Evolutionary conservation across 2,113 vertebrate genomes (phyloP).

Genomic region (Amblyopsis rosae): DNA sequence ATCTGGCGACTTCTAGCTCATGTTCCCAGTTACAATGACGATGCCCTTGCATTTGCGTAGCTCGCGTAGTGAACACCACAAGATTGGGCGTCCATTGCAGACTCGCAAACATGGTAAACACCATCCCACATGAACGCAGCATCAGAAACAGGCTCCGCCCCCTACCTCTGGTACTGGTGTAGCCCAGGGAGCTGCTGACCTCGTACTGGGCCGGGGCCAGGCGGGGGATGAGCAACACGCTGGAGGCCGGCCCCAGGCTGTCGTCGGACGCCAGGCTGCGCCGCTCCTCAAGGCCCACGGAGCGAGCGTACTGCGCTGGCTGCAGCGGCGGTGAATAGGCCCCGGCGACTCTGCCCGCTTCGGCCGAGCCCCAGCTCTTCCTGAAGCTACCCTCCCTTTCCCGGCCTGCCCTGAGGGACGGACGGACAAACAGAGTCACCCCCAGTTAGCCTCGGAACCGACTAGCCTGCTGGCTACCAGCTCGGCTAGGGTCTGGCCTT

Average conservation of each 20-base stretch:
- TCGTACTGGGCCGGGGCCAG: constrained; percentile 87
- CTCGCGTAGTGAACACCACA: no score
- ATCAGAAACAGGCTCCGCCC: no score
- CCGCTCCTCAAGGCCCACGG: constrained; percentile 82
- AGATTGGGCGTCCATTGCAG: no score
- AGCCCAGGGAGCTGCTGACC: constrained; percentile 98
- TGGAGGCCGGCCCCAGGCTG: constrained; percentile 90
- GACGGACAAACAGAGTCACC: background rate
- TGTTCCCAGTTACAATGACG: no score
- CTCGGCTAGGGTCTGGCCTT: no score
- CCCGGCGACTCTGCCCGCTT: constrained; percentile 64
- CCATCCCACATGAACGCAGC: no score
- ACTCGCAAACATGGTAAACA: no score
- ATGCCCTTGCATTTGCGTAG: no score
- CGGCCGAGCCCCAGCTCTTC: constrained; percentile 89
- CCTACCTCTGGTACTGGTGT: constrained; percentile 92
- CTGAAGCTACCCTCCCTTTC: constrained; percentile 83
- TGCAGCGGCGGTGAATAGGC: constrained; percentile 76
- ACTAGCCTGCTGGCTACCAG: no score
- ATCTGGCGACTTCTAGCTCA: no score
- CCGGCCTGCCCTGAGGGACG: constrained; percentile 72
- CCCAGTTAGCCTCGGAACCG: no score
- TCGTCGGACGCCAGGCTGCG: constrained; percentile 94
- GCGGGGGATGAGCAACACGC: constrained; percentile 91
- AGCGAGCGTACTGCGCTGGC: constrained; percentile 49